A percentile compares a stretch with the other conserved stretches of the same genome.
These are phyloP conservation scores for Poeciliopsis retropinna DNA, from an alignment of 2,113 vertebrate genomes.

Conservation along the genomic window DNA sequence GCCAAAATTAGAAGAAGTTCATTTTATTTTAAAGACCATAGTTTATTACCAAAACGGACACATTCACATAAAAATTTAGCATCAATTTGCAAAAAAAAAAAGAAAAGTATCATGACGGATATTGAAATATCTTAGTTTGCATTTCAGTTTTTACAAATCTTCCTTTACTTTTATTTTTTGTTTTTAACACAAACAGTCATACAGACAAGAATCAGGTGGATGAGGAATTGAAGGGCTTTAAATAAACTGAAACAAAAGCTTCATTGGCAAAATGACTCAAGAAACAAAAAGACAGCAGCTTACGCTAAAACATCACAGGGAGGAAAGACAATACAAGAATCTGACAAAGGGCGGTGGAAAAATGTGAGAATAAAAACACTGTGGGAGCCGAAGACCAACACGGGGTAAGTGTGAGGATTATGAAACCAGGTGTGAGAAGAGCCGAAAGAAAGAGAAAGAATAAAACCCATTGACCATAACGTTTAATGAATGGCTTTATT, in stretches of 20 bases:
- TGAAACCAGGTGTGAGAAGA: background rate
- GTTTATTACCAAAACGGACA: background rate
- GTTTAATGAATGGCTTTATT: background rate
- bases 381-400: background rate
- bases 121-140: background rate
- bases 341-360: background rate
- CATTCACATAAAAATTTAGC: background rate
- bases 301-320: too few species aligned
- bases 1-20: background rate
- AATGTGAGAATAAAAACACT: background rate
- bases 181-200: background rate
- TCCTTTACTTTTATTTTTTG: background rate
- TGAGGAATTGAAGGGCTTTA: too few species aligned
- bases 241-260: too few species aligned
- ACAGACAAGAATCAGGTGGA: too few species aligned
- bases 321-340: too few species aligned
- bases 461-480: background rate
- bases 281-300: background rate
- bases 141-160: background rate
- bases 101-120: background rate
- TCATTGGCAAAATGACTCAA: too few species aligned
- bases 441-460: background rate
- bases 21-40: background rate
- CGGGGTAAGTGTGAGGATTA: background rate
- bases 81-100: background rate